Conservation (phyloP, 2,888 invertebrate species). For the Sabatieria punctata region DNA sequence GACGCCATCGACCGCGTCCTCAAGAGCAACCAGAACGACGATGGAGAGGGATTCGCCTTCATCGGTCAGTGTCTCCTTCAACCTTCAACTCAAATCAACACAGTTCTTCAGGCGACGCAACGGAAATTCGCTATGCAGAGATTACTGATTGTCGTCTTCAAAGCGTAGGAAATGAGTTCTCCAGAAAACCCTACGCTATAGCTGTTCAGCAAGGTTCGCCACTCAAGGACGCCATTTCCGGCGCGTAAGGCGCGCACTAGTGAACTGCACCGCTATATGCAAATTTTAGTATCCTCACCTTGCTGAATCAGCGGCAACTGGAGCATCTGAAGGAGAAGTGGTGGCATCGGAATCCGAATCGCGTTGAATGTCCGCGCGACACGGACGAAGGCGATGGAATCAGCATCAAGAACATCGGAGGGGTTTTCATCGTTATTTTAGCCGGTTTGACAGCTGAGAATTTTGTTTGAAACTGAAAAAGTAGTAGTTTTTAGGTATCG, state of each 20-base stretch:
- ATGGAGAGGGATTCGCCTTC: conserved; percentile 65
- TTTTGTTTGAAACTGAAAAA: too few species aligned
- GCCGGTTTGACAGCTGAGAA: conserved; percentile 69
- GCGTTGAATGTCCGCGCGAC: conserved; percentile 50
- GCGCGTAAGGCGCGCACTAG: conserved; percentile 78
- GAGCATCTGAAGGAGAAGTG: too few species aligned
- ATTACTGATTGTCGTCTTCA: conserved; percentile 74
- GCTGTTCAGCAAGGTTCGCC: too few species aligned
- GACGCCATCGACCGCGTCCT: conserved; percentile 58
- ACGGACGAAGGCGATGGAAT: conserved; percentile 89
- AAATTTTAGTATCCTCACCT: conserved; percentile 77
- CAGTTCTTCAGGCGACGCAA: conserved; percentile 55
- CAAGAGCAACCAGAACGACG: conserved; percentile 7
- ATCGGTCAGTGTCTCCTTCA: conserved; percentile 43
- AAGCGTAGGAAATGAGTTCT: conserved; percentile 88
- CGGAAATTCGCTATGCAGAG: too few species aligned
- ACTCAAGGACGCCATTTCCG: conserved; percentile 81
- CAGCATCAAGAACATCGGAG: conserved; percentile 90
- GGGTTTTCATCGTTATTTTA: conserved; percentile 91
- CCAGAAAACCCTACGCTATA: conserved; percentile 84
- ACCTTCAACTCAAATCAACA: too few species aligned
- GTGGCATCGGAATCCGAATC: conserved; percentile 76
- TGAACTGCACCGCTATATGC: too few species aligned
- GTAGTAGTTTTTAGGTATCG: conserved; percentile 22
- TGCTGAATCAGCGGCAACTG: conserved; percentile 85